phyloP scores from a whole-genome alignment of 2,888 invertebrate genomes.

The Conistra vaccinii region DNA sequence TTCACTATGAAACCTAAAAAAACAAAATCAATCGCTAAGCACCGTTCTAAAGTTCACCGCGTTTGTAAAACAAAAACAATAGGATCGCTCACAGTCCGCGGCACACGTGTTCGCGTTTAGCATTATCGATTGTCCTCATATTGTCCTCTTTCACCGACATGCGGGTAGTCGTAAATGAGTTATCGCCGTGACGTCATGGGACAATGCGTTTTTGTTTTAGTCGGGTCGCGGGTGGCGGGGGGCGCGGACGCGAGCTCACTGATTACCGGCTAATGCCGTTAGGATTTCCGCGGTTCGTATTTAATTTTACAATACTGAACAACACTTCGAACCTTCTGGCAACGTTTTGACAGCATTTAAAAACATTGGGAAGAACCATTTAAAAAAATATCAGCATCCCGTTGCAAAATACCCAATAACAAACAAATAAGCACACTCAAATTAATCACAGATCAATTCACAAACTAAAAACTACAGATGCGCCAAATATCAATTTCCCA shows the following conservation, averaged over 20 bases:
- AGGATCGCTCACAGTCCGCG: constrained; percentile 70
- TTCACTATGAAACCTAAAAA: constrained; percentile 19
- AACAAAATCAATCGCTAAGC: constrained; percentile 56
- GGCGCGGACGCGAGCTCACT: constrained; percentile 47
- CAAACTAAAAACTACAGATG: constrained; percentile 51
- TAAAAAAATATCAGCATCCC: no score
- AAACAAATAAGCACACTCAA: constrained; percentile 38
- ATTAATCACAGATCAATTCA: constrained; percentile 57
- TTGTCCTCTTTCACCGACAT: constrained; percentile 82
- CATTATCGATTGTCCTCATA: constrained; percentile 88
- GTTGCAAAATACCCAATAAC: constrained; percentile 6
- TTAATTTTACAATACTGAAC: neutral
- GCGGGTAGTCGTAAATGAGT: constrained; percentile 85
- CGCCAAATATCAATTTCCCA: constrained; percentile 72
- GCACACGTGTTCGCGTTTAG: constrained; percentile 86
- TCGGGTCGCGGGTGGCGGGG: constrained; percentile 57
- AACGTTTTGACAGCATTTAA: neutral
- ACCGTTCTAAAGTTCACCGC: constrained; percentile 61
- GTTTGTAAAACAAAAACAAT: constrained; percentile 78
- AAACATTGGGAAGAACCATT: no score
- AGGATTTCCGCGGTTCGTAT: constrained; percentile 26
- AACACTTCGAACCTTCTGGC: neutral
- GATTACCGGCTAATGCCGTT: constrained; percentile 47
- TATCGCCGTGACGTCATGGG: constrained; percentile 84
- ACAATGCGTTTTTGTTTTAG: constrained; percentile 82